Evolutionary conservation across 2,797 vertebrate genomes (phyloP).

Genomic region (Falco novaeseelandiae): DNA sequence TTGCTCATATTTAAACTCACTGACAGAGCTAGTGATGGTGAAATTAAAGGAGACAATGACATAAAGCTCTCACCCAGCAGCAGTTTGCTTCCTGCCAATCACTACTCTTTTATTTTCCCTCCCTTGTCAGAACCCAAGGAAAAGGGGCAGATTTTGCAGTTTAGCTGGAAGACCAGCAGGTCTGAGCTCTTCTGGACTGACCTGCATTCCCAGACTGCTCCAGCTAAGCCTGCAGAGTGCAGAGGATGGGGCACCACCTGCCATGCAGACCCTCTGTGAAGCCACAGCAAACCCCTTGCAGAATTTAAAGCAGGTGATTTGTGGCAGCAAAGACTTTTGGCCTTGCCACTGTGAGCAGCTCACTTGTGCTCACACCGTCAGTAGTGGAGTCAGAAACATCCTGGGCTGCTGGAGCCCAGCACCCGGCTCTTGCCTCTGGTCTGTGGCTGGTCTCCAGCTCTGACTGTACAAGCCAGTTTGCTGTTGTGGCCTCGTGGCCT

Average conservation of each 20-base stretch:
- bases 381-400: not conserved
- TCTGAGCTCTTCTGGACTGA: not conserved
- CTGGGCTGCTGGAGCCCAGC: not conserved
- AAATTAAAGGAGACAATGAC: slow-evolving; percentile 62
- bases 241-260: not conserved
- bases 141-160: not conserved
- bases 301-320: not conserved
- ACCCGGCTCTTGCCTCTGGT: rapidly evolving
- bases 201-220: not conserved
- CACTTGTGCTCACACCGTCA: rapidly evolving
- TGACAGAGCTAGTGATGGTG: slow-evolving; percentile 46
- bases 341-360: not conserved
- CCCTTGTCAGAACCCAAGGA: not conserved
- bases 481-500: rapidly evolving
- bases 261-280: not conserved
- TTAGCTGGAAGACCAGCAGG: not conserved
- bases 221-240: not conserved
- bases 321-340: not conserved
- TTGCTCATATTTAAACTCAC: slow-evolving; percentile 59
- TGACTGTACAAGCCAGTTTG: not conserved
- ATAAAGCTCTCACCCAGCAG: slow-evolving; percentile 23
- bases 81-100: not conserved
- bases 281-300: not conserved
- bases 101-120: not conserved
- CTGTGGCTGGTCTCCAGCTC: not conserved